Evolutionary conservation across 2,888 invertebrate species (phyloP), one percentile per base, ranked within the genome.

Genomic region (Lasius platythorax): DNA sequence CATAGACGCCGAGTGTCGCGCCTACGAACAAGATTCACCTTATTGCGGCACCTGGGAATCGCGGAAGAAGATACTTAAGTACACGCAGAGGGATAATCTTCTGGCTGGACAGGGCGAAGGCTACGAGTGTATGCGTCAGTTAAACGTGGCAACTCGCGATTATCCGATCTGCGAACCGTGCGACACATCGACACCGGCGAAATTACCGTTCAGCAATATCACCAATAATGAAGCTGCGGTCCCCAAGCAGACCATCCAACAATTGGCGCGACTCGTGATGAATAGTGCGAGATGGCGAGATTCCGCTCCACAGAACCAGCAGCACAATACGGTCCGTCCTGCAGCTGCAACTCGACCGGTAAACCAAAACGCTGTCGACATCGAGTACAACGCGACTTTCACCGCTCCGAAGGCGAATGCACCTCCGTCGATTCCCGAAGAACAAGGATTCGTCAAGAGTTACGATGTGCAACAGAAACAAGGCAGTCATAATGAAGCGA

Each of bases 281-380:
- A 94, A 95, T 43, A 93, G 94, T 50, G 93, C 93, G 2, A 93
- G 95, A n/a, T 95, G 95, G 95, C 92, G 92, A 33, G 91, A 94
- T 58, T 78, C 81, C 6, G 87, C 85, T 37, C 61, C 40, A 0
- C 85, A 79, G n/a, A 82, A 67, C 63, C 88, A 86, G 3, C 87
- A 81, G 15, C 83, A 78, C 6, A 76, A 53, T 37, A 18, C 46
- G 12, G 56, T 15, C 3, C 64, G 43, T 43, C 1, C 72, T 4
- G 1, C 58, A 37, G 9, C 33, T 11, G 46, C 58, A 3, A 15
- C 56, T 58, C 79, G 56, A 33, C 9, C 67, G 9, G 70, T 58
- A 56, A 73, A 70, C 18, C 68, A 78, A 53, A 82, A 73, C 40
- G 33, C 18, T 9, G 37, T 11, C n/a, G 33, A 82, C 4, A 33